Evolutionary conservation across 2,797 vertebrate species (phyloP).

Genomic region (Catostomus latipinnis): DNA sequence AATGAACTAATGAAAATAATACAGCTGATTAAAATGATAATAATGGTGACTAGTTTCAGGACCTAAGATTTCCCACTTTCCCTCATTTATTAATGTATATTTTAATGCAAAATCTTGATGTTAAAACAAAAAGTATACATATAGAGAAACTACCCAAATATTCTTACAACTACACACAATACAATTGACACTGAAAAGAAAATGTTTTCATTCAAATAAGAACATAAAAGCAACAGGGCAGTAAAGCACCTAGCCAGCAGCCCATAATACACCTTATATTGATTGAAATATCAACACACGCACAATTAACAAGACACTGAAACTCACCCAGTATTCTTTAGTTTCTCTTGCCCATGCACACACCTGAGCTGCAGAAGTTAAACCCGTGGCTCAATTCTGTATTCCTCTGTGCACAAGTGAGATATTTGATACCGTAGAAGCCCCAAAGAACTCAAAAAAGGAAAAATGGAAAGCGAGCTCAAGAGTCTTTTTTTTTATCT

Average conservation of each 20-base stretch:
- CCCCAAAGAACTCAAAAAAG: background rate
- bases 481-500: background rate
- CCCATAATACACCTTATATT: background rate
- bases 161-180: background rate
- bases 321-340: slow-evolving; percentile 29
- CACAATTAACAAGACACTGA: background rate
- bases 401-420: slow-evolving; percentile 12
- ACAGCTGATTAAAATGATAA: too few species aligned
- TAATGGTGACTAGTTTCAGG: too few species aligned
- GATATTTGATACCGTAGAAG: background rate
- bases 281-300: too few species aligned
- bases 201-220: background rate
- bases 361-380: slow-evolving; percentile 7
- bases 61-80: too few species aligned
- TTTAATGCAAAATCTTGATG: too few species aligned
- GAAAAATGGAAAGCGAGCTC: background rate
- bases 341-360: slow-evolving; percentile 5
- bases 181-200: background rate
- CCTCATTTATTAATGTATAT: too few species aligned
- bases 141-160: too few species aligned
- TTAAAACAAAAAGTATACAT: too few species aligned
- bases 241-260: background rate
- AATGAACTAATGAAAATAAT: too few species aligned
- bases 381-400: background rate
- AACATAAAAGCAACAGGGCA: background rate